A percentile compares a stretch with the other conserved stretches of the same genome.
These are phyloP conservation scores for Ceyx melanurus DNA, from an alignment of 2,113 vertebrate species.

Conservation along the genomic window DNA sequence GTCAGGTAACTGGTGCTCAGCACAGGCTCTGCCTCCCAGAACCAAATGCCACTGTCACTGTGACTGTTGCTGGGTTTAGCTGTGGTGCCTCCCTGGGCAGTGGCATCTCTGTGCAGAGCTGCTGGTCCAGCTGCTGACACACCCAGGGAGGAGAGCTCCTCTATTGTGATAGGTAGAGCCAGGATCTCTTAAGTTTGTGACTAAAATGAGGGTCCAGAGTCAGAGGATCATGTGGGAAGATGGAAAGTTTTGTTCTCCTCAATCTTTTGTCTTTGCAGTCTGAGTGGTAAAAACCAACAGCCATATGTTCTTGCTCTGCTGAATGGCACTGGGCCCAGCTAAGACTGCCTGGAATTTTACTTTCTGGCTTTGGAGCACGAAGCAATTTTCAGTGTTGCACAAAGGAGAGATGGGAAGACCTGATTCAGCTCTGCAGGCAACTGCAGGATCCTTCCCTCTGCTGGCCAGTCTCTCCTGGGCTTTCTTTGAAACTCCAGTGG, in stretches of 20 bases:
- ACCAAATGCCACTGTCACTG: rapidly evolving
- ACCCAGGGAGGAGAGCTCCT: not conserved
- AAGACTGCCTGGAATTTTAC: conserved; percentile 29
- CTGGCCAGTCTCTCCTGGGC: not conserved
- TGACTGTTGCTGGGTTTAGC: not conserved
- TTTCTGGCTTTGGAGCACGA: not conserved
- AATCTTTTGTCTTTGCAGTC: not conserved
- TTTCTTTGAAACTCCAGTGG: not conserved
- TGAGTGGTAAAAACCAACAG: not conserved
- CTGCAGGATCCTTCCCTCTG: not conserved
- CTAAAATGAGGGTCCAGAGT: not conserved
- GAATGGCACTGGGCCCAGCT: not conserved
- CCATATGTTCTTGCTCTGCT: not conserved
- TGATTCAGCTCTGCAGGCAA: not conserved
- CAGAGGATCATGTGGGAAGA: not conserved
- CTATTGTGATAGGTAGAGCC: not conserved
- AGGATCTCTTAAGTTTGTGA: not conserved
- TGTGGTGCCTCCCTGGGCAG: not conserved
- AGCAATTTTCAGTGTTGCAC: not conserved
- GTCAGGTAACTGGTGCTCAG: conserved; percentile 76
- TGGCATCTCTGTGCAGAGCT: not conserved
- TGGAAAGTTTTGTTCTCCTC: not conserved
- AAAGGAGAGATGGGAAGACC: not conserved
- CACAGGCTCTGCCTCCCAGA: not conserved
- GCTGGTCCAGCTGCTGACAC: not conserved